These are phyloP conservation scores for Pseudopodoces humilis DNA, from an alignment of 2,113 vertebrate species.

Conservation along the genomic window DNA sequence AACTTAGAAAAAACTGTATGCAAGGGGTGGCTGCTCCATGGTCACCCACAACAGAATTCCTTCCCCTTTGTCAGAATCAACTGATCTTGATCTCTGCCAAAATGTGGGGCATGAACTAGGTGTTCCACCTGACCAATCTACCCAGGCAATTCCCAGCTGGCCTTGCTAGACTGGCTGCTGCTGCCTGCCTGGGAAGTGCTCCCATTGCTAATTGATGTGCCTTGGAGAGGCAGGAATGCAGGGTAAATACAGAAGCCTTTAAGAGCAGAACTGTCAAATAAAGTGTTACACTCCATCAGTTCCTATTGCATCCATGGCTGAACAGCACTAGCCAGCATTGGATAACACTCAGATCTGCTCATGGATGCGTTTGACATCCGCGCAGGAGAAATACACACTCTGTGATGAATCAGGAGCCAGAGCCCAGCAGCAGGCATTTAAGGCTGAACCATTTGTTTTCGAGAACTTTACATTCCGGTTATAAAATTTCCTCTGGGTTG, in stretches of 20 bases:
- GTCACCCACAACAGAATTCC: not conserved
- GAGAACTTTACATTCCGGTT: slow-evolving; percentile 59
- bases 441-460: slow-evolving; percentile 60
- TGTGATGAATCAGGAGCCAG: not conserved
- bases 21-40: not conserved
- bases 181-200: slow-evolving; percentile 30
- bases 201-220: slow-evolving; percentile 51
- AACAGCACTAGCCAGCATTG: not conserved
- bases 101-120: not conserved
- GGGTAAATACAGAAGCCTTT: slow-evolving; percentile 51
- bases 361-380: slow-evolving; percentile 48
- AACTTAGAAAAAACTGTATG: not conserved
- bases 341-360: slow-evolving; percentile 36
- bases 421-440: slow-evolving; percentile 21
- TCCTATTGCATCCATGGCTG: slow-evolving; percentile 17
- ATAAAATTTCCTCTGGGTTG: slow-evolving; percentile 65
- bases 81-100: not conserved
- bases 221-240: slow-evolving; percentile 40
- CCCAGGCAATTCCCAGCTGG: not conserved
- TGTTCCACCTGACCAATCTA: not conserved
- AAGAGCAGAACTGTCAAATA: slow-evolving; percentile 71
- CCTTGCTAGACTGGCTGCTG: not conserved
- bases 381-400: not conserved
- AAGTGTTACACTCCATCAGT: slow-evolving; percentile 55
- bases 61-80: not conserved